Conservation (phyloP, 2,888 invertebrate species). For the Harmothoe impar region DNA sequence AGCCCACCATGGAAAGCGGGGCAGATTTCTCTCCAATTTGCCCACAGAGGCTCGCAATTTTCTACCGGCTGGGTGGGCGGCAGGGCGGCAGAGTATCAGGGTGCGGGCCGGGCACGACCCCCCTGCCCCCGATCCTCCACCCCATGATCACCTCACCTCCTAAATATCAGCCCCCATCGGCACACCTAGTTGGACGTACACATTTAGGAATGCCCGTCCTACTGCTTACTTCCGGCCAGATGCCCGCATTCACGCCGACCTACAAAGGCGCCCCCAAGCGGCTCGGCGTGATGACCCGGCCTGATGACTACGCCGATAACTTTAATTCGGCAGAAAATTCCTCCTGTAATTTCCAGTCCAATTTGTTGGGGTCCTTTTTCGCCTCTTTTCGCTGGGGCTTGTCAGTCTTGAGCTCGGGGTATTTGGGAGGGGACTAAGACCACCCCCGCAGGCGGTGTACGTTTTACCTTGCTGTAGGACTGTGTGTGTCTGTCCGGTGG, state of each 20-base stretch:
- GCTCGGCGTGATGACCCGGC: neutral
- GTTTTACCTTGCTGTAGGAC: no score
- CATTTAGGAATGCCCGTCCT: no score
- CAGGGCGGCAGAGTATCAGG: no score
- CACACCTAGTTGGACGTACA: no score
- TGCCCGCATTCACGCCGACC: neutral
- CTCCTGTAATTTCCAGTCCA: slow-evolving; percentile 17
- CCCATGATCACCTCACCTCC: no score
- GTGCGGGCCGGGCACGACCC: no score
- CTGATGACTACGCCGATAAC: slow-evolving; percentile 28
- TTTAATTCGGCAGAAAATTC: slow-evolving; percentile 29
- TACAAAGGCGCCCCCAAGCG: neutral
- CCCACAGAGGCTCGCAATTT: slow-evolving; percentile 18
- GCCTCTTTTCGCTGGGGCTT: neutral
- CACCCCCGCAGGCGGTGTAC: no score
- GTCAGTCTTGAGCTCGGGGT: neutral
- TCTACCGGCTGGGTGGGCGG: neutral
- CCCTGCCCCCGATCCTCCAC: no score
- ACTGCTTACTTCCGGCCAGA: neutral
- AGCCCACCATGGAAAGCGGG: neutral
- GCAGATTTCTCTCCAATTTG: slow-evolving; percentile 7
- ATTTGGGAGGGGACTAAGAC: no score
- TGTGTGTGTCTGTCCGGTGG: no score
- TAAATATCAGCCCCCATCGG: no score
- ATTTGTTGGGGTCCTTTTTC: neutral